Conservation (phyloP, 2,113 vertebrate genomes). For the Laticauda colubrina region DNA sequence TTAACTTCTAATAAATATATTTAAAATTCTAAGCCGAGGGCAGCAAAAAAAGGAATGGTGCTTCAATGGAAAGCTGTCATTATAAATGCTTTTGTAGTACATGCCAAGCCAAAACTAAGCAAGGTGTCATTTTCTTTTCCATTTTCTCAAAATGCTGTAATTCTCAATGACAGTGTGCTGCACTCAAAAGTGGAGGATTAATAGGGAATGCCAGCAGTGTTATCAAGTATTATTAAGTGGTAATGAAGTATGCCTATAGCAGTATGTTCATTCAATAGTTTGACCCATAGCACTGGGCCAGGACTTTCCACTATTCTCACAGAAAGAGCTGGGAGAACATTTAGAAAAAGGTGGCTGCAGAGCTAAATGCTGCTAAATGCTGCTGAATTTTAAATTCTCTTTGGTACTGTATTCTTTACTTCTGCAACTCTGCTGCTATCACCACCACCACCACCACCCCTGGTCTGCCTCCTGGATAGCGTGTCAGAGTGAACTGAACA, state of each 20-base stretch:
- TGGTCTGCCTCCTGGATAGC: not conserved
- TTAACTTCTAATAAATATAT: not conserved
- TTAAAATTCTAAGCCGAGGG: not conserved
- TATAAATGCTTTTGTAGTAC: not conserved
- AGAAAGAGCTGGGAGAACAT: not conserved
- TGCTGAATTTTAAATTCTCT: not conserved
- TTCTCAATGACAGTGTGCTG: not conserved
- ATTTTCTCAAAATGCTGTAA: not conserved
- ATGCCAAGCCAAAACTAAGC: not conserved
- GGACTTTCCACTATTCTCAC: not conserved
- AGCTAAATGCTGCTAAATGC: not conserved
- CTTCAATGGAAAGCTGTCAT: not conserved
- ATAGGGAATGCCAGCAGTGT: not conserved
- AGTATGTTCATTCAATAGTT: not conserved
- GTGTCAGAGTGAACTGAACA: not conserved
- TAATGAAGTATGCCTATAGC: not conserved
- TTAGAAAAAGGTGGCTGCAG: not conserved
- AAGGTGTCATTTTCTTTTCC: not conserved
- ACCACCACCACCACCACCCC: accelerated
- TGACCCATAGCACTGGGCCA: not conserved
- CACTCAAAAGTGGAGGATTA: not conserved
- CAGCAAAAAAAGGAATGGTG: not conserved
- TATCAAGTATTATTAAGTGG: not conserved
- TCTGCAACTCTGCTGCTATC: not conserved
- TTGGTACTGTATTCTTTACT: not conserved